Base-by-base conservation (phyloP, 2,797 vertebrate genomes). In the Synanceia verrucosa region DNA sequence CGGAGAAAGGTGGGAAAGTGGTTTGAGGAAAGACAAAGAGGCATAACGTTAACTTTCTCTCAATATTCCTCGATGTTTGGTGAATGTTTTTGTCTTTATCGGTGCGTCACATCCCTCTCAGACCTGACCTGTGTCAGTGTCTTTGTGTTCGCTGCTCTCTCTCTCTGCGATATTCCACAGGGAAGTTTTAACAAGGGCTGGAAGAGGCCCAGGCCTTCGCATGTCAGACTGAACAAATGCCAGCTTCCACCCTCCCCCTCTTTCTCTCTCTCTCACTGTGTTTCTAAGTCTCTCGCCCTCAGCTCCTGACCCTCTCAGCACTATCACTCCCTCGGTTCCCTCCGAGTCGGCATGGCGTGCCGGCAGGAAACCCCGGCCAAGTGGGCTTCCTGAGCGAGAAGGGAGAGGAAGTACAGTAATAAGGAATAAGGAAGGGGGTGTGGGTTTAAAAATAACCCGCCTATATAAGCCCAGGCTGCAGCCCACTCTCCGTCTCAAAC, bases 371-470 rank as follows among this genome's bases (percentile, higher is more conserved):
- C 80, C 57, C n/a, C 53, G 0, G 85, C 86, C 86, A 87, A 95
- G 93, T 88, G 87, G 92, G 94, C 94, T 97, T 98, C 97, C 97
- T 97, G 95, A 94, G 89, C 88, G 86, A 90, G 90, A 88, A n/a
- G 86, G 77, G 94, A 96, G 95, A 96, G 96, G 97, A 97, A 97
- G 94, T 94, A 81, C 92, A 91, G 94, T 95, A 95, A 96, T 95
- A 95, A 94, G 83, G 74, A 86, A 81, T 75, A 72, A 81, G 83
- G 85, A 94, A 95, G 95, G 94, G 94, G 94, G 94, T 94, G 94
- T 94, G 92, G 69, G 88, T 77, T 95, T 96, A 96, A 97, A 97
- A 97, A 97, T 97, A 97, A 96, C 95, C 71, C 89, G 13, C 88
- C 94, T 97, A 97, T 97, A 97, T 95, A 97, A 97, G 88, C 89